phyloP scores from a whole-genome alignment of 2,888 invertebrate genomes.

The Nudaria mundana region DNA sequence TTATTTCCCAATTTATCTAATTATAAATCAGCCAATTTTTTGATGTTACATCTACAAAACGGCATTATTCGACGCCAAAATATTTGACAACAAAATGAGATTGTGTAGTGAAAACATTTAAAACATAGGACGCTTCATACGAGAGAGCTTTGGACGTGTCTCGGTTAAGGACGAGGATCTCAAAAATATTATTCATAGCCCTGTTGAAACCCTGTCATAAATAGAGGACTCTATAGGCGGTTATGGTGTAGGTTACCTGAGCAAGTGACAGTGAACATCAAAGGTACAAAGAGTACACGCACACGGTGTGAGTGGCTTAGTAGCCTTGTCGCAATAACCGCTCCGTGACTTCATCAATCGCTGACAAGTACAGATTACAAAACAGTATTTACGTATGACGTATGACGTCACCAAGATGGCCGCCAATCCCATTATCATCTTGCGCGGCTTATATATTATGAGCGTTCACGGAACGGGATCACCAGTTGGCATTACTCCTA shows the following conservation, averaged over 20 bases:
- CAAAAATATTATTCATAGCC: conserved; percentile 17
- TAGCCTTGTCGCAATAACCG: no score
- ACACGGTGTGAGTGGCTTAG: not conserved
- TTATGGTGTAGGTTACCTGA: no score
- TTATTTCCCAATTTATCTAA: conserved; percentile 42
- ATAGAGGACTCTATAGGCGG: conserved; percentile 8
- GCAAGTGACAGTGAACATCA: no score
- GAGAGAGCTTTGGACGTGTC: conserved; percentile 14
- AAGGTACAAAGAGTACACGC: no score
- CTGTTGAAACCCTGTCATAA: conserved; percentile 25
- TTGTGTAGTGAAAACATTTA: conserved; percentile 13
- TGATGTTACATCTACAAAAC: conserved; percentile 41
- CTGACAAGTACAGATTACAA: no score
- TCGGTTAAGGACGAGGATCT: conserved; percentile 10
- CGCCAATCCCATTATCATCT: no score
- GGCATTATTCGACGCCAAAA: conserved; percentile 16
- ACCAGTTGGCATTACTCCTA: conserved; percentile 5
- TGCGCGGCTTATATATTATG: no score
- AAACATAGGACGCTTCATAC: conserved; percentile 21
- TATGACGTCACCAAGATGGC: no score
- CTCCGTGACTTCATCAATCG: no score
- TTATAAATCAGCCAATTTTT: conserved; percentile 56
- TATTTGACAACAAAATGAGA: conserved; percentile 13
- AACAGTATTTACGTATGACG: no score
- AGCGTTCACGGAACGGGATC: not conserved